These are phyloP conservation scores for Cryptomyrus ogoouensis DNA, from an alignment of 2,113 vertebrate species.

Conservation along the genomic window DNA sequence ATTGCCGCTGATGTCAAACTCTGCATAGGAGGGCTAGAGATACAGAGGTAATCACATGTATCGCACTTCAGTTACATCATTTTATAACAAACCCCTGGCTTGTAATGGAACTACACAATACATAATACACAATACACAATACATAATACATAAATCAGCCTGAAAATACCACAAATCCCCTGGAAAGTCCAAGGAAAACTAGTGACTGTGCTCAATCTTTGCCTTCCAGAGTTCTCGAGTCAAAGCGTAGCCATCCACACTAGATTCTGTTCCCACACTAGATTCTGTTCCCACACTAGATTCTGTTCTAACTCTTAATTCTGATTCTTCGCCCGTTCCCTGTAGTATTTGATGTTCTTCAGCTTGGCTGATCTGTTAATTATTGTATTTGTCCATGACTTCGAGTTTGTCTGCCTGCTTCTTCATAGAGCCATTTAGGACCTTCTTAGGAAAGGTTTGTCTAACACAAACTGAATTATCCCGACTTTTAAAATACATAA, in stretches of 20 bases:
- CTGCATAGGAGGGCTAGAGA: constrained; percentile 85
- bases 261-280: neutral
- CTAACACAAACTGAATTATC: neutral
- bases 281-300: neutral
- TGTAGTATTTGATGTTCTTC: neutral
- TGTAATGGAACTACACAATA: neutral
- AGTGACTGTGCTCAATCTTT: neutral
- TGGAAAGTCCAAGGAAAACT: neutral
- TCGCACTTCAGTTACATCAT: neutral
- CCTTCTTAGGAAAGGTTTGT: neutral
- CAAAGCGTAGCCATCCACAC: neutral
- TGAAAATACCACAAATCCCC: neutral
- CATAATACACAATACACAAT: too few species aligned
- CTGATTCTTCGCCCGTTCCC: neutral
- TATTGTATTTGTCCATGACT: neutral
- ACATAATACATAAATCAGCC: neutral
- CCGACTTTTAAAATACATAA: neutral
- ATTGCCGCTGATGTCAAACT: constrained; percentile 97
- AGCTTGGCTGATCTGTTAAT: neutral
- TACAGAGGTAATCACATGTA: neutral
- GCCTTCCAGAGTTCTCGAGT: neutral
- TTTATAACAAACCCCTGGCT: neutral
- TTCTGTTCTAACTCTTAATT: neutral
- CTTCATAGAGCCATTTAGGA: neutral
- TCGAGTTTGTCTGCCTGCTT: neutral